Conservation (phyloP, 2,888 invertebrate species). For the Cylloceria caligata region DNA sequence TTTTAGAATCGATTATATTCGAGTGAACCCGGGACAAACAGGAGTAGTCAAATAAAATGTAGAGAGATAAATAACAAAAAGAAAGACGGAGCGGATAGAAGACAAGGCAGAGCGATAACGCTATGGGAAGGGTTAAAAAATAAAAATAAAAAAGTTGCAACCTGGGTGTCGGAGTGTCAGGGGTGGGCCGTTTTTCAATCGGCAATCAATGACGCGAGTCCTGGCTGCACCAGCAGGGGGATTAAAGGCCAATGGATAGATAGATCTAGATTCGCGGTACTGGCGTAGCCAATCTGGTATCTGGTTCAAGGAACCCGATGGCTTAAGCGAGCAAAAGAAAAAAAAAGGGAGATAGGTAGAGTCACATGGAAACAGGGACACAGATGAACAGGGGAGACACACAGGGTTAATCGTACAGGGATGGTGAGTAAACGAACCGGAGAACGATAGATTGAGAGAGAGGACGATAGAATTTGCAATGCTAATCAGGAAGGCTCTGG, state of each 20-base stretch:
- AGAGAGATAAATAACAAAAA: slow-evolving; percentile 46
- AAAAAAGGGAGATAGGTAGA: slow-evolving; percentile 24
- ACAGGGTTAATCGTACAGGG: slow-evolving; percentile 45
- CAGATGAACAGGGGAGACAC: slow-evolving; percentile 44
- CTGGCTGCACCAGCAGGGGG: slow-evolving; percentile 69
- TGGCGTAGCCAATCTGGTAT: slow-evolving; percentile 83
- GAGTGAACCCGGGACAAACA: slow-evolving; percentile 52
- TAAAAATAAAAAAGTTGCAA: slow-evolving; percentile 43
- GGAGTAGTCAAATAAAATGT: slow-evolving; percentile 52
- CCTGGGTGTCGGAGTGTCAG: slow-evolving; percentile 63
- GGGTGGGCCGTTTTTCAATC: slow-evolving; percentile 80
- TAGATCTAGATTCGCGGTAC: slow-evolving; percentile 84
- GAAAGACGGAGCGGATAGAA: slow-evolving; percentile 43
- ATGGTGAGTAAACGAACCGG: slow-evolving; percentile 54
- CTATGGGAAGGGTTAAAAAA: slow-evolving; percentile 54
- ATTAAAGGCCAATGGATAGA: slow-evolving; percentile 82
- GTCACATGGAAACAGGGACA: slow-evolving; percentile 48
- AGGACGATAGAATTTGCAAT: slow-evolving; percentile 80
- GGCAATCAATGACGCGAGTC: slow-evolving; percentile 83
- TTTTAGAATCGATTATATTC: slow-evolving; percentile 70
- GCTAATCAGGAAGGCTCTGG: slow-evolving; percentile 80
- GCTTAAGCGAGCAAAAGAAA: slow-evolving; percentile 40
- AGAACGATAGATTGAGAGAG: slow-evolving; percentile 45
- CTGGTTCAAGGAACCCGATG: slow-evolving; percentile 84
- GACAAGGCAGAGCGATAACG: slow-evolving; percentile 52